phyloP scores from a whole-genome alignment of 2,113 vertebrate genomes.

The Clarias macrocephalus region DNA sequence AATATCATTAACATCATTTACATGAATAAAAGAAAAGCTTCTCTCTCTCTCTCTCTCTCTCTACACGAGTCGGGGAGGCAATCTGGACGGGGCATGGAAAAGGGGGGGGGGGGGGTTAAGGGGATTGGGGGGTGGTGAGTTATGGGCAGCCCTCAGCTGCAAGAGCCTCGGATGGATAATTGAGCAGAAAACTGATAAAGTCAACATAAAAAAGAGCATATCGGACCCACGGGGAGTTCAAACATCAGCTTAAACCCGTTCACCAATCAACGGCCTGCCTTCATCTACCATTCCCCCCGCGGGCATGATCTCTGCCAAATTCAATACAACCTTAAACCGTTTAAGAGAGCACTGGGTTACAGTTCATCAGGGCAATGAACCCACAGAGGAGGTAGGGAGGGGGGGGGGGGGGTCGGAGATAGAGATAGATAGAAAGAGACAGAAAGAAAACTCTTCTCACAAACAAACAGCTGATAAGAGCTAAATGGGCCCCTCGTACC shows the following conservation, averaged over 20 bases:
- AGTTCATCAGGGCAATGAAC: slow-evolving; percentile 42
- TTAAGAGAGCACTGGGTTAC: slow-evolving; percentile 46
- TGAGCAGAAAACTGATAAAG: slow-evolving; percentile 99
- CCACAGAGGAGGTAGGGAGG: background rate
- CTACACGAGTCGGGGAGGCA: slow-evolving; percentile 9
- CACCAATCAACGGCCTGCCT: slow-evolving; percentile 92
- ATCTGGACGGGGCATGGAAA: slow-evolving; percentile 59
- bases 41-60: background rate
- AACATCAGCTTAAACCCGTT: slow-evolving; percentile 99
- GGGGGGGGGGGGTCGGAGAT: background rate
- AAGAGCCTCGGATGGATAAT: slow-evolving; percentile 92
- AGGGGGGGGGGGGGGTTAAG: slow-evolving; percentile 57
- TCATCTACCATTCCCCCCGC: slow-evolving; percentile 86
- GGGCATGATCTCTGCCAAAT: slow-evolving; percentile 61
- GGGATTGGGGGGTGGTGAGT: slow-evolving; percentile 54
- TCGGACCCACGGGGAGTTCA: slow-evolving; percentile 91
- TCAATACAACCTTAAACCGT: slow-evolving; percentile 47
- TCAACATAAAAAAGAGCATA: slow-evolving; percentile 94
- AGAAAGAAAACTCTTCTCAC: slow-evolving; percentile 75
- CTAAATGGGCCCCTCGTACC: slow-evolving; percentile 64
- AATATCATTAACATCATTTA: slow-evolving; percentile 34
- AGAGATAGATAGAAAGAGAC: slow-evolving; percentile 62
- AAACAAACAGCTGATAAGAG: slow-evolving; percentile 94
- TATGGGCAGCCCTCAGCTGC: slow-evolving; percentile 64
- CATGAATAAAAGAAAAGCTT: slow-evolving; percentile 27